Base-by-base conservation (phyloP, 2,888 invertebrate species). In the Brachylomia viminalis region DNA sequence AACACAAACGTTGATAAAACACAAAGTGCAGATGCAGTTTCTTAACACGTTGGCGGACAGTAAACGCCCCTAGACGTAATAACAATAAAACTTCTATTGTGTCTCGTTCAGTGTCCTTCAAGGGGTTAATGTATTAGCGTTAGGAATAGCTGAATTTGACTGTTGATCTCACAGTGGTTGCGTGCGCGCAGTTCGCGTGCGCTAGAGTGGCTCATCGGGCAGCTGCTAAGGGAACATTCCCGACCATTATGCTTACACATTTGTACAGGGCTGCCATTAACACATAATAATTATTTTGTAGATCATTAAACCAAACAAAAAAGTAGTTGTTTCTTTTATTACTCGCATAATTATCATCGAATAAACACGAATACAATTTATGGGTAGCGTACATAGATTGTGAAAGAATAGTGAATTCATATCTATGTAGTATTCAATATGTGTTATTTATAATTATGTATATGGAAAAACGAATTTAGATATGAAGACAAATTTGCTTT, bases 111-210 rank as follows among this genome's bases (percentile, higher is more conserved):
- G n/a, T n/a, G n/a, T n/a, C n/a, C n/a, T n/a, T n/a, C n/a, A n/a
- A n/a, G n/a, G n/a, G n/a, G n/a, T n/a, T 74, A 74, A 5, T 38
- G 42, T 42, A 42, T 10, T 38, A 38, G 69, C 17, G 64, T 71
- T 86, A 68, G 72, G 78, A 79, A 83, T 80, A 81, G 79, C 78
- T 83, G 77, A 87, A 83, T 87, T 87, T 86, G 83, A 80, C 79
- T 82, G 71, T 89, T 84, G 85, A 85, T 88, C 87, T 83, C 80
- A 72, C 62, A 82, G 83, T 79, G 80, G 75, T 78, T 77, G 82
- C 74, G 79, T 87, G 84, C 67, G 72, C 67, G 80, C 70, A 49
- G 76, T 70, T 86, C 72, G 86, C 87, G 88, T 89, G 89, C 88
- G 67, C 77, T 64, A 70, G 74, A 85, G 78, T 84, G 80, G 75